Evolutionary conservation across 2,888 invertebrate species (phyloP).

Genomic region (Melanchra persicariae): DNA sequence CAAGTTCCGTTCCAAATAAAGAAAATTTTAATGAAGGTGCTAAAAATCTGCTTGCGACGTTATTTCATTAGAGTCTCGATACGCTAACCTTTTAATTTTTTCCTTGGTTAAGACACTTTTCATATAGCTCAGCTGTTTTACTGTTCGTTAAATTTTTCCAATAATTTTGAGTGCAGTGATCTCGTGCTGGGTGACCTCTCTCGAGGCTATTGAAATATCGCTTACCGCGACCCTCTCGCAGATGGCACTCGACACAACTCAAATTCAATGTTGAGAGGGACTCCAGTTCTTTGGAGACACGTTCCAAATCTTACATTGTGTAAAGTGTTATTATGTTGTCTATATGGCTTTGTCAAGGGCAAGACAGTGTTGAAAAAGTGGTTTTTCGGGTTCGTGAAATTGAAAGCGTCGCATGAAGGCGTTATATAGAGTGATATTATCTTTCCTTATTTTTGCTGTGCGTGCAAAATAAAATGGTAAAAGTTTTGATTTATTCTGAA

Average conservation of each 20-base stretch:
- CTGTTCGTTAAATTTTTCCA: slow-evolving; percentile 73
- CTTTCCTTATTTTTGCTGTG: neutral
- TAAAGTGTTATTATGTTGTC: slow-evolving; percentile 42
- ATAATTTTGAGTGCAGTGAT: slow-evolving; percentile 78
- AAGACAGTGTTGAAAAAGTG: slow-evolving; percentile 18
- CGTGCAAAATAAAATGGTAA: neutral
- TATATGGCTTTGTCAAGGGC: slow-evolving; percentile 30
- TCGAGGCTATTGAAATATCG: slow-evolving; percentile 80
- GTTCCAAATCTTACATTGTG: slow-evolving; percentile 57
- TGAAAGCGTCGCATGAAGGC: neutral
- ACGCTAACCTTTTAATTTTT: slow-evolving; percentile 48
- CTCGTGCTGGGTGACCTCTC: slow-evolving; percentile 70
- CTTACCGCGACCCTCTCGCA: slow-evolving; percentile 75
- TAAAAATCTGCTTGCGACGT: slow-evolving; percentile 43
- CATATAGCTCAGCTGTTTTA: slow-evolving; percentile 65
- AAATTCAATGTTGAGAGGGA: slow-evolving; percentile 73
- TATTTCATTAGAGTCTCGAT: slow-evolving; percentile 40
- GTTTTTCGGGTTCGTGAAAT: slow-evolving; percentile 12
- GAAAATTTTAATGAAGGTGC: slow-evolving; percentile 27
- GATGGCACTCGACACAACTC: slow-evolving; percentile 76
- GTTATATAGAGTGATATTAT: neutral
- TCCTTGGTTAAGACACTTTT: slow-evolving; percentile 47
- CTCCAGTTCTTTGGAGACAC: slow-evolving; percentile 54
- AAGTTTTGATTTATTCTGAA: neutral
- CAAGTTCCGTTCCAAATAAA: slow-evolving; percentile 5